Conservation (phyloP, 2,888 invertebrate species). For the Synanthedon myopaeformis region DNA sequence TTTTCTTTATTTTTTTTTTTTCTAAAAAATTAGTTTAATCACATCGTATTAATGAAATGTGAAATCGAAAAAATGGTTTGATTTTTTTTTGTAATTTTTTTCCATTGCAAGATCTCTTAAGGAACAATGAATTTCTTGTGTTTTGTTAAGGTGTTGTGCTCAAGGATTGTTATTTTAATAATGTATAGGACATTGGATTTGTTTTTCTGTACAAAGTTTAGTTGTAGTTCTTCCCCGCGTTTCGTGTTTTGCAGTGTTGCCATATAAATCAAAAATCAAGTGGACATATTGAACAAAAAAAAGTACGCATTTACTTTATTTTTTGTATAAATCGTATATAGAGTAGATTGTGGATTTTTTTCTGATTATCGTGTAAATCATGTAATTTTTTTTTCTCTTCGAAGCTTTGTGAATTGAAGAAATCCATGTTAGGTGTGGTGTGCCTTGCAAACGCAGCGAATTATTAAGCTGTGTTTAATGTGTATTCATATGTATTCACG, state of each 20-base stretch:
- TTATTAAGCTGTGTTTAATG: slow-evolving; percentile 24
- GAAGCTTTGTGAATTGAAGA: slow-evolving; percentile 15
- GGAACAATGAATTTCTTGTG: slow-evolving; percentile 46
- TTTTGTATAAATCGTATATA: slow-evolving; percentile 15
- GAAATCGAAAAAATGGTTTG: too few species aligned
- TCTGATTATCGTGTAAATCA: not conserved
- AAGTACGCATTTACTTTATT: slow-evolving; percentile 8
- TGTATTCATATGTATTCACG: slow-evolving; percentile 28
- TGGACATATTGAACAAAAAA: slow-evolving; percentile 1
- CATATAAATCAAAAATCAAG: slow-evolving; percentile 16
- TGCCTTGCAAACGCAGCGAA: slow-evolving; percentile 29
- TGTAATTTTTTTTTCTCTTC: slow-evolving; percentile 4
- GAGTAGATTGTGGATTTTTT: not conserved
- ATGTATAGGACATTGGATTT: not conserved
- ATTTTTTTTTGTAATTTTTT: slow-evolving; percentile 11
- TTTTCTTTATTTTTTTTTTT: slow-evolving; percentile 1
- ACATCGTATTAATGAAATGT: too few species aligned
- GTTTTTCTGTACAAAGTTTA: slow-evolving; percentile 2
- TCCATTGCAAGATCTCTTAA: slow-evolving; percentile 35
- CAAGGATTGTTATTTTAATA: slow-evolving; percentile 39
- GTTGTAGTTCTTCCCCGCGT: slow-evolving; percentile 7
- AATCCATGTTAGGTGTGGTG: slow-evolving; percentile 17
- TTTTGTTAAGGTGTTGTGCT: slow-evolving; percentile 32
- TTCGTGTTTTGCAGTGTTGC: slow-evolving; percentile 15
- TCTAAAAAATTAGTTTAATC: slow-evolving; percentile 31